Conservation (phyloP, 2,888 invertebrate species). For the Pecten maximus region DNA sequence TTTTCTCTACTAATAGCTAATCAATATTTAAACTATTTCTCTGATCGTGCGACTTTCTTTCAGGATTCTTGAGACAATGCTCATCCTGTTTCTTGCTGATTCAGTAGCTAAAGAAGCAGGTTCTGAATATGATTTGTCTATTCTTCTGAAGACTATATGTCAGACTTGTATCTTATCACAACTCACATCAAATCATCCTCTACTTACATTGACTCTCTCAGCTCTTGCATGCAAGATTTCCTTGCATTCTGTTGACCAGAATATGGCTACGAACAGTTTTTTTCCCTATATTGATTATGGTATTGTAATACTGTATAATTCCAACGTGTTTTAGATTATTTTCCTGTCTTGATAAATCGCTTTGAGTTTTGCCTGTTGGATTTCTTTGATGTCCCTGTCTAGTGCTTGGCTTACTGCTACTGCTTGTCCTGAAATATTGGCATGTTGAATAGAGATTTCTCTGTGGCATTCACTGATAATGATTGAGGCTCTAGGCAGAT, state of each 20-base stretch:
- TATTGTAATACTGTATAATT: background rate
- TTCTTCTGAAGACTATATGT: background rate
- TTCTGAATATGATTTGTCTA: background rate
- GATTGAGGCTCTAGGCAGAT: background rate
- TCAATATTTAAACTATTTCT: background rate
- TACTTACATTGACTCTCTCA: background rate
- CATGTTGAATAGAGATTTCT: background rate
- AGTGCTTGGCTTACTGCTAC: background rate
- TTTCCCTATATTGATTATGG: background rate
- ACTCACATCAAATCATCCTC: background rate
- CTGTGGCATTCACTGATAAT: background rate
- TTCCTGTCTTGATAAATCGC: conserved; percentile 18
- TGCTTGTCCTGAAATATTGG: background rate
- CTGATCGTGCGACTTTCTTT: background rate
- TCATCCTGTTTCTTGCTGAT: background rate
- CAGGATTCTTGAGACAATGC: conserved; percentile 8
- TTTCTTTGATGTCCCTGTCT: background rate
- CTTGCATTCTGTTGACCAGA: background rate
- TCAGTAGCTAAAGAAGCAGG: background rate
- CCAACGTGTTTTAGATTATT: background rate
- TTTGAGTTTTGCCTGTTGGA: background rate
- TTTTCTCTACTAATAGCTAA: conserved; percentile 17
- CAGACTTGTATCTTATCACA: background rate
- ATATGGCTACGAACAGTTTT: background rate
- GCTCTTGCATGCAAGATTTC: background rate